Evolutionary conservation across 2,113 vertebrate genomes (phyloP).

Genomic region (Ctenomys sociabilis): DNA sequence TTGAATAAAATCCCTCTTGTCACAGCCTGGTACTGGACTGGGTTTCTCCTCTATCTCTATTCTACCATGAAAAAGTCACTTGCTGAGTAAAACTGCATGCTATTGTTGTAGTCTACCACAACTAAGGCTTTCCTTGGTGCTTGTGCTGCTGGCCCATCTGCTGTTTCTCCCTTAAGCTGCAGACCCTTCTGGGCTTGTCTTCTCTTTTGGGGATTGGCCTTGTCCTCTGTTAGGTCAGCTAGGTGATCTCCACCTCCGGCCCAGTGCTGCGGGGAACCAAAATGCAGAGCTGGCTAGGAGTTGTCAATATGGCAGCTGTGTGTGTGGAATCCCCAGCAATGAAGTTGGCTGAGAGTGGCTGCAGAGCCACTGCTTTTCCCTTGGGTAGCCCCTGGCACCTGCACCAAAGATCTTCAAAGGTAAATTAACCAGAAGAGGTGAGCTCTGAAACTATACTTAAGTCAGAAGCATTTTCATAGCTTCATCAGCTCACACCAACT

Average conservation of each 20-base stretch:
- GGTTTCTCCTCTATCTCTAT: background rate
- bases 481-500: conserved; percentile 50
- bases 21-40: background rate
- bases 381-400: background rate
- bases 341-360: background rate
- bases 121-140: background rate
- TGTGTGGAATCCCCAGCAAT: background rate
- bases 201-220: background rate
- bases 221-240: background rate
- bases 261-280: background rate
- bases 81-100: background rate
- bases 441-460: conserved; percentile 38
- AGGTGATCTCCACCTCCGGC: background rate
- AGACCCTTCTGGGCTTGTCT: background rate
- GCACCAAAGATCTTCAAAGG: conserved; percentile 45
- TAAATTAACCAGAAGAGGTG: background rate
- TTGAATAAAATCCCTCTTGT: background rate
- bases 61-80: background rate
- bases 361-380: background rate
- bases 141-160: background rate
- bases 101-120: background rate
- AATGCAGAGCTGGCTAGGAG: background rate
- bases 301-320: background rate
- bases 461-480: background rate
- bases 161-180: background rate